These are phyloP conservation scores for Gouania willdenowi DNA, from an alignment of 2,797 vertebrate species.

Conservation along the genomic window DNA sequence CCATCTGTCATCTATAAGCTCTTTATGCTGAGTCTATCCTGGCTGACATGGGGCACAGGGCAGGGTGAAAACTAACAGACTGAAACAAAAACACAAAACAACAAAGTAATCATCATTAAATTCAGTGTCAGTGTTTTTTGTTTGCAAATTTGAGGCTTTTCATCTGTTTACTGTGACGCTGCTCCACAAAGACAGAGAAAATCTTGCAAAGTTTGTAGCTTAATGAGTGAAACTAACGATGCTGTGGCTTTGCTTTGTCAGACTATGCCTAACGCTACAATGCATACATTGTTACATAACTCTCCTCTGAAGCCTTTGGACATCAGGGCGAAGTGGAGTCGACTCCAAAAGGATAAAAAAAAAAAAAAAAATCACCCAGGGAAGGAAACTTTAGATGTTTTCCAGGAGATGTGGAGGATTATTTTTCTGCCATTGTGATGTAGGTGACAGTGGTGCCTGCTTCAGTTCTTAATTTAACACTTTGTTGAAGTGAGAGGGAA, in stretches of 20 bases:
- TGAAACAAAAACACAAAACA: too few relatives aligned
- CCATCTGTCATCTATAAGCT: too few relatives aligned
- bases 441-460: conserved; percentile 1
- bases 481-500: conserved; percentile 16
- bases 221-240: conserved; percentile 5
- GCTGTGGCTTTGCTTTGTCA: conserved; percentile 24
- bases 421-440: conserved; percentile 3
- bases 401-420: not conserved
- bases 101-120: too few relatives aligned
- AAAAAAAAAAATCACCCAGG: not conserved
- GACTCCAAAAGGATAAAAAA: too few relatives aligned
- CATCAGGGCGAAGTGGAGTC: conserved; percentile 8
- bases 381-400: not conserved
- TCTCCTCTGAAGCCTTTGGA: conserved; percentile 3
- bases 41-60: too few relatives aligned
- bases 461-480: conserved; percentile 37
- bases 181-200: not conserved
- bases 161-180: too few relatives aligned
- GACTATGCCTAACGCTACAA: conserved; percentile 28
- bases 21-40: too few relatives aligned
- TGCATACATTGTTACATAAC: conserved; percentile 39
- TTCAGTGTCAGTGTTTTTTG: too few relatives aligned
- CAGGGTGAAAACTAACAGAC: too few relatives aligned
- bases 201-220: not conserved
- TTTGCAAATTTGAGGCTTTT: too few relatives aligned